A percentile compares a stretch with the other conserved stretches of the same genome.
phyloP scores from a whole-genome alignment of 2,888 invertebrate species.

The Eutolmus rufibarbis region DNA sequence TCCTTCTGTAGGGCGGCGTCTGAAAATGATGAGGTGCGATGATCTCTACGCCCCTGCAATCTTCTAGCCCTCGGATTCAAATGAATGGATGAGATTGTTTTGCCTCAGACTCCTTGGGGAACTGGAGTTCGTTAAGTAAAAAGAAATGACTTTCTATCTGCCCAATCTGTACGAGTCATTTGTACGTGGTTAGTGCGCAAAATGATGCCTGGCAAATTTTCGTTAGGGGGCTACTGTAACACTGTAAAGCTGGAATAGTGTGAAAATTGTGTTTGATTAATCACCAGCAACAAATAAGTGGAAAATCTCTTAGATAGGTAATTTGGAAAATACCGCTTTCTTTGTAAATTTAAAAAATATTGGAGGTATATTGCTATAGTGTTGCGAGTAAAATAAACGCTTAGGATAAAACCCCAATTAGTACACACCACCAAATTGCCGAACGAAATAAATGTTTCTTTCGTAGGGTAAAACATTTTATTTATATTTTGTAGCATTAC shows the following conservation, averaged over 20 bases:
- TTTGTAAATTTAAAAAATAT: too few relatives aligned
- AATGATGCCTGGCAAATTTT: background rate
- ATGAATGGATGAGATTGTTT: constrained; percentile 41
- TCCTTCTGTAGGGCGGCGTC: background rate
- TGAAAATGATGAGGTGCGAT: constrained; percentile 35
- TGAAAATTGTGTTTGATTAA: background rate
- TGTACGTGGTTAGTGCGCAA: constrained; percentile 10
- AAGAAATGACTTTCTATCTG: constrained; percentile 55
- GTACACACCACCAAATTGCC: too few relatives aligned
- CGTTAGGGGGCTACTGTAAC: background rate
- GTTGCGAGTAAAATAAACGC: too few relatives aligned
- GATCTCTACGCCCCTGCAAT: constrained; percentile 30
- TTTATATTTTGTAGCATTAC: too few relatives aligned
- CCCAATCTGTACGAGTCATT: constrained; percentile 8
- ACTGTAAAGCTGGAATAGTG: background rate
- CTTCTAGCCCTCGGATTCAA: background rate
- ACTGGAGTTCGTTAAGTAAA: constrained; percentile 59
- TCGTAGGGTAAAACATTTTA: too few relatives aligned
- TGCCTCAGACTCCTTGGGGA: constrained; percentile 53
- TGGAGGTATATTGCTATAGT: too few relatives aligned
- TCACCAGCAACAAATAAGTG: background rate
- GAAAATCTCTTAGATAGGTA: background rate
- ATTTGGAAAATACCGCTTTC: too few relatives aligned
- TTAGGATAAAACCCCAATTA: too few relatives aligned
- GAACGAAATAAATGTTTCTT: too few relatives aligned